Evolutionary conservation across 2,113 vertebrate genomes (phyloP).

Genomic region (Tauraco erythrolophus): DNA sequence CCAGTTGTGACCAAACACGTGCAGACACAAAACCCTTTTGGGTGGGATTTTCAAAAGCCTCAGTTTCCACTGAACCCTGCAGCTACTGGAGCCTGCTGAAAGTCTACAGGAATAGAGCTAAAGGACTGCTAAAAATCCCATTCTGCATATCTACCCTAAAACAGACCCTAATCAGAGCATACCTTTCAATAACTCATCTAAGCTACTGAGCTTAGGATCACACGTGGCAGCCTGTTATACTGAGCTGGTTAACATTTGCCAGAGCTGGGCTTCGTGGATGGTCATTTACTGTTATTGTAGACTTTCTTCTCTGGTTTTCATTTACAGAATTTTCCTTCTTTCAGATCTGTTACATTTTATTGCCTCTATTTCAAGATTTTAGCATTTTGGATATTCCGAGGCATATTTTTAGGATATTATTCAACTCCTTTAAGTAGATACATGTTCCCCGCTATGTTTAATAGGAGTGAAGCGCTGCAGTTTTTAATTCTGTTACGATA

Average conservation of each 20-base stretch:
- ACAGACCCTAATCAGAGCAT: background rate
- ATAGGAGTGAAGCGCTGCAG: background rate
- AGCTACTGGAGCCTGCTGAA: background rate
- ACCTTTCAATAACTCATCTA: background rate
- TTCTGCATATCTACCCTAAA: background rate
- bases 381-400: conserved; percentile 6
- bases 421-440: background rate
- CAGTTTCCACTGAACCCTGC: background rate
- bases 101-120: background rate
- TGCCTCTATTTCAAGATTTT: background rate
- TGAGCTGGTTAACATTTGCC: background rate
- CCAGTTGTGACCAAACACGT: background rate
- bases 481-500: background rate
- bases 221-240: background rate
- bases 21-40: background rate
- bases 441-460: background rate
- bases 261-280: background rate
- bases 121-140: background rate
- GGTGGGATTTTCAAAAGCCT: background rate
- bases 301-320: conserved; percentile 8
- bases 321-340: background rate
- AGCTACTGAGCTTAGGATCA: background rate
- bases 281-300: background rate
- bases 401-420: background rate
- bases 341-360: background rate